phyloP scores from a whole-genome alignment of 2,113 vertebrate genomes.

The Okapia johnstoni region DNA sequence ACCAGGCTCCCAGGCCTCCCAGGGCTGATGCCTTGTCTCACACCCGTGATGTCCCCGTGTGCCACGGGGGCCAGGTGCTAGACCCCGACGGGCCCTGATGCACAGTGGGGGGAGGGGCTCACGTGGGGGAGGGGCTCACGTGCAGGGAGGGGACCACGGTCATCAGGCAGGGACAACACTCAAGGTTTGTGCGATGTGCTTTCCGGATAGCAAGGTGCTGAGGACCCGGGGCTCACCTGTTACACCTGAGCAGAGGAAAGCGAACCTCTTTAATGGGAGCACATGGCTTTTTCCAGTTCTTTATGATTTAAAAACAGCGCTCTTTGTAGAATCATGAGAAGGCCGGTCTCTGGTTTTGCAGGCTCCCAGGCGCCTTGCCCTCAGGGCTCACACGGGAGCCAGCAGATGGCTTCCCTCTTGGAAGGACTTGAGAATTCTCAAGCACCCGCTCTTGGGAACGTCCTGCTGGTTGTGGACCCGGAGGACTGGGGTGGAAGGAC shows the following conservation, averaged over 20 bases:
- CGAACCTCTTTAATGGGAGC: not conserved
- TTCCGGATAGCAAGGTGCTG: fast-evolving
- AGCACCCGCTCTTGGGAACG: not conserved
- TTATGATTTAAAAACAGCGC: not conserved
- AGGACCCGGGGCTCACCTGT: not conserved
- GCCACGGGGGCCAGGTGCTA: not conserved
- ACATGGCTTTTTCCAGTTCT: not conserved
- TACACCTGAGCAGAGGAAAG: not conserved
- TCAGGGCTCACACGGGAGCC: not conserved
- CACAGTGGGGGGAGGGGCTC: too few species aligned
- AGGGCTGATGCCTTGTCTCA: not conserved
- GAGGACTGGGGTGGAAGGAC: not conserved
- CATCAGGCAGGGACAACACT: not conserved
- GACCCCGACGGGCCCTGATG: not conserved
- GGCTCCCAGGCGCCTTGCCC: not conserved
- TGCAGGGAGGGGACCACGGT: not conserved
- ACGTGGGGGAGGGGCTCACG: too few species aligned
- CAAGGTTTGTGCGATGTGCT: fast-evolving
- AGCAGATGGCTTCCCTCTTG: not conserved
- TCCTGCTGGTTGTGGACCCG: not conserved
- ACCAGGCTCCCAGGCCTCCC: not conserved
- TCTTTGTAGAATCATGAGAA: not conserved
- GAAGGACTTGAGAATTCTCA: not conserved
- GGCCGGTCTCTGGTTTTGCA: not conserved
- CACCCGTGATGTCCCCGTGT: fast-evolving